These are phyloP conservation scores for Falco rusticolus DNA, from an alignment of 2,797 vertebrate genomes.

Conservation along the genomic window DNA sequence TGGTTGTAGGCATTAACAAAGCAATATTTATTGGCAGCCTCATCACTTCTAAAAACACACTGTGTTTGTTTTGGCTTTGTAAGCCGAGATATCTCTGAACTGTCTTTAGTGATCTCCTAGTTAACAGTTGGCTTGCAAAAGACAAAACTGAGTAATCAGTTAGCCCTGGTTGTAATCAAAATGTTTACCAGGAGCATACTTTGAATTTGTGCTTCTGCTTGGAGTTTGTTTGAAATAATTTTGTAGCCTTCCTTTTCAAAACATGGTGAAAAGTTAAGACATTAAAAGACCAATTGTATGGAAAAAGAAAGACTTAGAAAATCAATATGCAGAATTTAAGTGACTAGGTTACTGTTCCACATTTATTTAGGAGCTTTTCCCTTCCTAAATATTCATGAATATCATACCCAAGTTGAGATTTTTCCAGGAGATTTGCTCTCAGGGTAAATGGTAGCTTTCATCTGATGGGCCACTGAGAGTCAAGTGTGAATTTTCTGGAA, in stretches of 20 bases:
- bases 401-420: neutral
- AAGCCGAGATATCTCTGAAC: neutral
- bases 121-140: neutral
- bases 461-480: neutral
- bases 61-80: neutral
- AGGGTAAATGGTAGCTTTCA: neutral
- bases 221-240: neutral
- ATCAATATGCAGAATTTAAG: neutral
- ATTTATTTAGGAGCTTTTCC: neutral
- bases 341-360: neutral
- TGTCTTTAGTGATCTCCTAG: neutral
- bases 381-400: neutral
- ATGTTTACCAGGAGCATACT: neutral
- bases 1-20: neutral
- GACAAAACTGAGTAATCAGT: neutral
- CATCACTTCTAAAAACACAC: neutral
- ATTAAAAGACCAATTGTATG: neutral
- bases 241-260: neutral
- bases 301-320: neutral
- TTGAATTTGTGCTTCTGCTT: neutral
- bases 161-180: neutral
- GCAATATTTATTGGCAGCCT: neutral
- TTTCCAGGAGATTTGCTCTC: neutral
- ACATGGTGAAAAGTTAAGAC: neutral
- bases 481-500: neutral